These are phyloP conservation scores for Argya squamiceps DNA, from an alignment of 2,797 vertebrate genomes.

Conservation along the genomic window DNA sequence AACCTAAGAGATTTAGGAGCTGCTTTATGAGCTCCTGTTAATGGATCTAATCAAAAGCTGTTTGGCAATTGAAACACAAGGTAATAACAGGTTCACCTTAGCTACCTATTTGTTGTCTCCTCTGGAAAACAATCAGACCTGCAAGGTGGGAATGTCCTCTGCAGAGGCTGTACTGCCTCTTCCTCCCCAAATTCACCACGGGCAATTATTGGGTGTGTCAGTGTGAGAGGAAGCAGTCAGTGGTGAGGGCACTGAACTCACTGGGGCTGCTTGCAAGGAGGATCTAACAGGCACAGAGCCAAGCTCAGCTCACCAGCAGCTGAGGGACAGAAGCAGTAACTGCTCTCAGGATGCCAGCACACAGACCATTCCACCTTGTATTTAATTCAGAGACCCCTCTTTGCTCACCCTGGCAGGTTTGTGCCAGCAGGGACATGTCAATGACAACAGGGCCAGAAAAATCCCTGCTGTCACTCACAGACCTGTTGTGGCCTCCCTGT, in stretches of 20 bases:
- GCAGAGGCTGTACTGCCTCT: background rate
- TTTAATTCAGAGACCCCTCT: background rate
- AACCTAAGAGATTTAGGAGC: background rate
- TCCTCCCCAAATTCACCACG: background rate
- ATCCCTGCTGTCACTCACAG: background rate
- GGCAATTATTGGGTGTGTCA: background rate
- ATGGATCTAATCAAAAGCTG: background rate
- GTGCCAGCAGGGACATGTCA: background rate
- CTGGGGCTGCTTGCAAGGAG: background rate
- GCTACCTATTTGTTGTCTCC: background rate
- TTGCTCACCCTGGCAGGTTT: background rate
- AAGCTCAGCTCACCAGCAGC: background rate
- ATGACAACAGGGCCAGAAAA: background rate
- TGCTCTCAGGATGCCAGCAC: background rate
- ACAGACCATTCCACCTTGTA: background rate
- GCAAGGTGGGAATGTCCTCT: background rate
- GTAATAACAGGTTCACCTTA: background rate
- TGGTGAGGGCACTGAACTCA: background rate
- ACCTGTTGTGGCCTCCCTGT: rapidly evolving
- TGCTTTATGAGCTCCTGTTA: background rate
- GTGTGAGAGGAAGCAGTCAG: background rate
- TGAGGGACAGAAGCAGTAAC: background rate
- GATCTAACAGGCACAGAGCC: background rate
- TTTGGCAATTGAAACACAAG: background rate
- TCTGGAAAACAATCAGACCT: background rate